Base-by-base conservation (phyloP, 2,888 invertebrate species). In the Sminthurides aquaticus region DNA sequence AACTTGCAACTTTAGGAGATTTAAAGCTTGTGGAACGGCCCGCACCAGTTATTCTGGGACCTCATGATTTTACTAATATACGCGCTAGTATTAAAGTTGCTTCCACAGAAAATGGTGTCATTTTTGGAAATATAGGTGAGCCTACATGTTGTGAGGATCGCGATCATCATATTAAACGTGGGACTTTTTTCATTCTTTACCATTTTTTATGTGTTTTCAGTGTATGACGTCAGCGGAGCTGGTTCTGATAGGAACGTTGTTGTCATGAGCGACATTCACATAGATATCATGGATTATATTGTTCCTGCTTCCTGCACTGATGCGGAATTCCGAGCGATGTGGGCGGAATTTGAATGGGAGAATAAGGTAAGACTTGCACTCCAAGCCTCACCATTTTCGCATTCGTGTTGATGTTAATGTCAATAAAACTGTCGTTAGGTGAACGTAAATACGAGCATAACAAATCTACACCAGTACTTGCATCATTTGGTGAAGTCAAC, bases 271-370 rank as follows among this genome's bases (percentile, higher is more conserved):
- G 99, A 99, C 79, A 98, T 99, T 77, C 97, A 98, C 80, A 97
- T 99, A 78, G 99, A 99, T 81, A 97, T 99, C 75, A 96, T 99
- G 91, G 99, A 99, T 82, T 97, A 97, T 81, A 96, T 97, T 77
- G 89, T 97, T 77, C 97, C 97, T 24, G 95, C 95, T 20, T 80
- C 84, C 49, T 98, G 98, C 80, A 91, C 88, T 61, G 99, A 99
- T 79, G 87, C 88, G 0, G 98, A 99, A 81, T 99, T 99, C 84
- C 82, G 99, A 3, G 89, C 91, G 80, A 99, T 99, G 99, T 99
- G 99, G 99, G 94, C 96, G 1, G 98, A 98, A 83, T 99, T 99
- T 81, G 99, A 99, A 81, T 99, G 99, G 99, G 99, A 99, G 82
- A 99, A 99, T 81, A 99, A 99, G 85, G 95, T 83, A 71, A 61